Evolutionary conservation across 2,888 invertebrate genomes (phyloP).

Genomic region (Bembecia ichneumoniformis): DNA sequence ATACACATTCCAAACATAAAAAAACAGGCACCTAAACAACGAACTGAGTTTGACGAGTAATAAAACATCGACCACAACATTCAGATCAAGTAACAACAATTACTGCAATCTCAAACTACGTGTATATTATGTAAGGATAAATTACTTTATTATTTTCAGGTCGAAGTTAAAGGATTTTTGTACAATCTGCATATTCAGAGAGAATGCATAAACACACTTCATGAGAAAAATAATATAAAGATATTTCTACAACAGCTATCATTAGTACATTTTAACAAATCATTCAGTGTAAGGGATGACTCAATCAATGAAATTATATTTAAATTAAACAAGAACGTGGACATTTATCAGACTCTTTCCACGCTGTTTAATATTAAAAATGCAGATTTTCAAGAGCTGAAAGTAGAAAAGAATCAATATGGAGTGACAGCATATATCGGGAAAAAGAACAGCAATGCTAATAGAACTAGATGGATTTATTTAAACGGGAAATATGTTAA

Average conservation of each 20-base stretch:
- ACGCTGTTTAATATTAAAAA: conserved; percentile 39
- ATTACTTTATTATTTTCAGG: conserved; percentile 26
- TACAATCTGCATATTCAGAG: conserved; percentile 75
- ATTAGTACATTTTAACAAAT: conserved; percentile 76
- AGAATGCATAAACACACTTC: conserved; percentile 57
- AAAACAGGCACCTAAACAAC: too few species aligned
- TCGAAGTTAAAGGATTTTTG: conserved; percentile 77
- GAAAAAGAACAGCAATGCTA: conserved; percentile 26
- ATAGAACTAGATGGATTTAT: conserved; percentile 73
- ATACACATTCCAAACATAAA: too few species aligned
- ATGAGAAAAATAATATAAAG: conserved; percentile 75
- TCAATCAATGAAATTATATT: conserved; percentile 70
- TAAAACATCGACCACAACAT: too few species aligned
- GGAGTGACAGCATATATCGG: conserved; percentile 72
- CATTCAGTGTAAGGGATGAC: conserved; percentile 80
- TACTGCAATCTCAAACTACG: too few species aligned
- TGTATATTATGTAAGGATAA: too few species aligned
- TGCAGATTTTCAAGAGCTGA: conserved; percentile 43
- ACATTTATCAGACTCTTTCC: conserved; percentile 65
- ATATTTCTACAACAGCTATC: conserved; percentile 73
- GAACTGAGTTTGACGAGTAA: too few species aligned
- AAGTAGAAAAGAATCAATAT: conserved; percentile 55
- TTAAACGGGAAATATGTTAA: conserved; percentile 74
- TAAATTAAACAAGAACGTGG: conserved; percentile 70
- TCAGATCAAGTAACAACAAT: too few species aligned